phyloP scores from a whole-genome alignment of 2,797 vertebrate genomes.

The Platalea minor region DNA sequence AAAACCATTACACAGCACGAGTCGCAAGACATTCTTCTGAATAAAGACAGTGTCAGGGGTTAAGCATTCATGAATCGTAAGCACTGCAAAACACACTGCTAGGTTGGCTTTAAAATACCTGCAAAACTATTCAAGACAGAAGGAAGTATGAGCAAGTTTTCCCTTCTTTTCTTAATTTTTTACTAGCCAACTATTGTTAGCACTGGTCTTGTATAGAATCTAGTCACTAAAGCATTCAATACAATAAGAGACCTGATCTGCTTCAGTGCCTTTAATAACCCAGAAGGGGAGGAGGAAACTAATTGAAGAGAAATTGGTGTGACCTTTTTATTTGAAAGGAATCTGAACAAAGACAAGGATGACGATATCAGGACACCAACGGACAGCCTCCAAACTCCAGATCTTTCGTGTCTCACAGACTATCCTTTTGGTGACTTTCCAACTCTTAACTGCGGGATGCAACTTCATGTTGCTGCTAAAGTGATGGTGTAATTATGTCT shows the following conservation, averaged over 20 bases:
- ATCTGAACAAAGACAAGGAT: not conserved
- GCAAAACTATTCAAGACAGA: not conserved
- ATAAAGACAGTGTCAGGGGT: not conserved
- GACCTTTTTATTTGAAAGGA: not conserved
- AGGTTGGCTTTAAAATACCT: not conserved
- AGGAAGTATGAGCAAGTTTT: not conserved
- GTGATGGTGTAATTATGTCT: not conserved
- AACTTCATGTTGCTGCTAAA: not conserved
- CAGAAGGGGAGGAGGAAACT: not conserved
- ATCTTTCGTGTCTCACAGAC: not conserved
- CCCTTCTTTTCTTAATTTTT: not conserved
- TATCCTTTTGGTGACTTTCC: not conserved
- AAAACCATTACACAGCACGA: not conserved
- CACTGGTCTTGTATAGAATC: not conserved
- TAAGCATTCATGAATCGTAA: not conserved
- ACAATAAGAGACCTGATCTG: not conserved
- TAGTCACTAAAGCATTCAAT: not conserved
- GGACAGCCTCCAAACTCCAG: conserved; percentile 2
- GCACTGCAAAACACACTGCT: not conserved
- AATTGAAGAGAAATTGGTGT: not conserved
- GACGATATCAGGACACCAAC: not conserved
- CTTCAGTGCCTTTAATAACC: not conserved
- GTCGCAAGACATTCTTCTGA: not conserved
- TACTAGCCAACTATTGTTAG: not conserved
- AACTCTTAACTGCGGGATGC: not conserved